Conservation (phyloP, 1,140 invertebrate genomes). For the Drosophila simulans region DNA sequence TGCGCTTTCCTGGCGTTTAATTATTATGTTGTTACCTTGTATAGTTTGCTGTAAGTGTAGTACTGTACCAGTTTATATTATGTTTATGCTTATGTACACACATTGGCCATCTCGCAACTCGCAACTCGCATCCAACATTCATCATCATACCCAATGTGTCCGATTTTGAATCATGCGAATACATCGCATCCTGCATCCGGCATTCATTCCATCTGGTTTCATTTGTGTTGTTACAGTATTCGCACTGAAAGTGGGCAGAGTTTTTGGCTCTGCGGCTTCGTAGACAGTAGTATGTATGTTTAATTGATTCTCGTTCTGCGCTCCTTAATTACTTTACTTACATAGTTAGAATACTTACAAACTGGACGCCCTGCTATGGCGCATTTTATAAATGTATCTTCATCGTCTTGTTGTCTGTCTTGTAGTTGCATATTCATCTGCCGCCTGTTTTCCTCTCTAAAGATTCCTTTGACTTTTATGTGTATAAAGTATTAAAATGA, state of each 20-base stretch:
- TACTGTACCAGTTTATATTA: constrained; percentile 65
- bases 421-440: constrained; percentile 56
- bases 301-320: constrained; percentile 61
- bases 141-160: constrained; percentile 44
- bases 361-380: constrained; percentile 65
- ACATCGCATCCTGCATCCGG: background rate
- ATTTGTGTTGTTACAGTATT: constrained; percentile 59
- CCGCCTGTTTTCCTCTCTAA: constrained; percentile 33
- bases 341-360: constrained; percentile 79
- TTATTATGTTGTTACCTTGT: constrained; percentile 74
- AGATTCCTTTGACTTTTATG: constrained; percentile 72
- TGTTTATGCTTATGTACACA: constrained; percentile 60
- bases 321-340: constrained; percentile 75
- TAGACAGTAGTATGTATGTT: constrained; percentile 49
- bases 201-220: constrained; percentile 10
- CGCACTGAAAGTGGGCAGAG: constrained; percentile 43
- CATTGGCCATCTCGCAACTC: constrained; percentile 50
- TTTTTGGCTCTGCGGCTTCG: constrained; percentile 6
- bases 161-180: constrained; percentile 16
- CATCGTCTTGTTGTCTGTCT: constrained; percentile 53
- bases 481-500: constrained; percentile 84
- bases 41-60: constrained; percentile 82
- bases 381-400: constrained; percentile 72
- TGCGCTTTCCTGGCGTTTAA: constrained; percentile 42
- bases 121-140: constrained; percentile 29